Evolutionary conservation across 2,888 invertebrate species (phyloP), one percentile per base, ranked within the genome.

Genomic region (Aelia acuminata): DNA sequence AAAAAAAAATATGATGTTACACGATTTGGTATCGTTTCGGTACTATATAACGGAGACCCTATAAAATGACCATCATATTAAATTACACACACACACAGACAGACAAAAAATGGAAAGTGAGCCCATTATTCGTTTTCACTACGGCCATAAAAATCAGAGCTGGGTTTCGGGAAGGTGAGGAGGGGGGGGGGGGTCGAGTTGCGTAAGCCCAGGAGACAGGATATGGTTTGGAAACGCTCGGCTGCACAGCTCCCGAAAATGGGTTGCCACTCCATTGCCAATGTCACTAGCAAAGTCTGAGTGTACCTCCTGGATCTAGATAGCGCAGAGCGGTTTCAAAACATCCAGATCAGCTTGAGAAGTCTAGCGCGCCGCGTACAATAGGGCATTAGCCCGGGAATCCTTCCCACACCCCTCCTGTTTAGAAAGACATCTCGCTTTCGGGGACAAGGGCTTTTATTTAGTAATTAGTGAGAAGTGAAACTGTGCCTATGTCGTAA

Each of bases 81-180:
- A 70, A 70, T 70, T 70, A 70, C 53, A 53, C 50, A 50, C 50
- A 22, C 80, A 43, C 13, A 75, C 31, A 63, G 26, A 31, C 18
- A 70, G 15, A 20, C 43, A 47, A 80, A 80, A 80, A 80, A 80
- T 80, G 80, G 80, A 80, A 80, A 80, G 80, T 43, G 80, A 80
- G 5, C 39, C 80, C 43, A 80, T 80, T 80, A 22, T 80, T 43
- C 43, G 63, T 80, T 80, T 80, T 80, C 43, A 80, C 43, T 47
- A n/a, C 80, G 80, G 43, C 80, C 80, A 80, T 80, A 80, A 80
- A 80, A 80, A 80, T 80, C n/a, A 80, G 80, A 80, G 39, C 43
- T 43, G 80, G 43, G 43, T n/a, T n/a, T n/a, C n/a, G n/a, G n/a
- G n/a, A n/a, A n/a, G n/a, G n/a, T n/a, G n/a, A n/a, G n/a, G n/a